Percentiles rank a stretch among this genome's conserved stretches.
Conservation (phyloP, 2,797 vertebrate genomes). For the Denticeps clupeoides region DNA sequence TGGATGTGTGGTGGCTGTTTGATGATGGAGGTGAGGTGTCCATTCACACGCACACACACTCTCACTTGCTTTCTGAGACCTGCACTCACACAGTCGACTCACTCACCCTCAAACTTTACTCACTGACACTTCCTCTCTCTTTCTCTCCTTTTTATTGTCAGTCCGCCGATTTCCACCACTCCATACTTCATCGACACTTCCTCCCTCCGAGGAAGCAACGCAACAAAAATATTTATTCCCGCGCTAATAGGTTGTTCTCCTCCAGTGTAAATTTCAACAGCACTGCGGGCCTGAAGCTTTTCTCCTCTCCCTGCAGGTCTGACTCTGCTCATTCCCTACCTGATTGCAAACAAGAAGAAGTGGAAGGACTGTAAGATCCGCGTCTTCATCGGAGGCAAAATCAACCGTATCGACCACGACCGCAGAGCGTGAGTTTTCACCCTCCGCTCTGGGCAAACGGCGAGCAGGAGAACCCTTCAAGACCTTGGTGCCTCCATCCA, state of each 20-base stretch:
- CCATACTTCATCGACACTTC: too few species aligned
- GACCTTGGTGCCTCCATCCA: too few species aligned
- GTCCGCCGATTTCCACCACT: too few species aligned
- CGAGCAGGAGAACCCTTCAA: background rate
- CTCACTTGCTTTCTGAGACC: background rate
- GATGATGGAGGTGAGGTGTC: slow-evolving; percentile 71
- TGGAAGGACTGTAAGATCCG: slow-evolving; percentile 94
- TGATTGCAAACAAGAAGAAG: slow-evolving; percentile 88
- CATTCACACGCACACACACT: background rate
- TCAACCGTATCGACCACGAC: slow-evolving; percentile 96
- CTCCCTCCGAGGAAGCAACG: too few species aligned
- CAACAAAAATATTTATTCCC: too few species aligned
- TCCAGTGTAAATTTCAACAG: too few species aligned
- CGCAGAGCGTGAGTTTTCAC: slow-evolving; percentile 78
- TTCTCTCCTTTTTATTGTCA: background rate
- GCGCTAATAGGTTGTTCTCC: too few species aligned
- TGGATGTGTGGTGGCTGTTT: slow-evolving; percentile 84
- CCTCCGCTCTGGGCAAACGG: background rate
- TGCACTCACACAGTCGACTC: too few species aligned
- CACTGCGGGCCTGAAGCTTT: too few species aligned
- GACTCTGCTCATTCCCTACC: slow-evolving; percentile 88
- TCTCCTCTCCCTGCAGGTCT: too few species aligned
- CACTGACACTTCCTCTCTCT: background rate
- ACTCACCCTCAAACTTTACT: background rate
- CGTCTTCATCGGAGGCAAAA: slow-evolving; percentile 95